Base-by-base conservation (phyloP, 2,113 vertebrate genomes). In the Helogale parvula region DNA sequence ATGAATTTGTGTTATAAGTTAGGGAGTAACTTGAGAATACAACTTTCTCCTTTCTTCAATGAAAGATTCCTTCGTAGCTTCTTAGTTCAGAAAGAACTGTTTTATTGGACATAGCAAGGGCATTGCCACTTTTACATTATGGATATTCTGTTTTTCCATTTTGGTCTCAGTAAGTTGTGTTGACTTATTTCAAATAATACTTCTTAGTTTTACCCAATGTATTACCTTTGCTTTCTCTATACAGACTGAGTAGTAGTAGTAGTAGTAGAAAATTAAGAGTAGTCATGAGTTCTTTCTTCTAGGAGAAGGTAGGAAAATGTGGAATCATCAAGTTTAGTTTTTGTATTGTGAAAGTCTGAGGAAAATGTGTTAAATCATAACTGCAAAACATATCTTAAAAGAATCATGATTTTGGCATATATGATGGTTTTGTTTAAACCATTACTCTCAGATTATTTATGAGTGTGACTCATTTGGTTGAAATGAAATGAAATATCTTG, bases 21-120 rank as follows among this genome's bases (percentile, higher is more conserved):
- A 27, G 79, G 68, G 90, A 92, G 6, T 35, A 68, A 1, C 52
- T 27, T 41, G 5, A 7, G 57, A 77, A 45, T 90, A 96, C n/a
- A 4, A 68, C n/a, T n/a, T 47, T 91, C 94, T 41, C 63, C 91
- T 85, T 63, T 63, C 63, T 97, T 93, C 25, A 81, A 23, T 96
- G 21, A 87, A 88, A 76, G 27, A 72, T 71, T 4, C 66, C 13
- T 41, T 88, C 90, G 50, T 54, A 96, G 3, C 72, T 63, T 97
- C 91, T 89, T 82, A 14, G 66, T 96, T 86, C 41, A 38, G 90
- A 96, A 96, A 86, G 63, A 66, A 71, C 86, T 84, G 0, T 87
- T 88, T 91, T 38, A 41, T 95, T 97, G n/a, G 54, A 93, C 33
- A 88, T 41, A 65, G 6, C 2, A 88, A 93, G 50, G 45, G 21